These are phyloP conservation scores for Diadema setosum DNA, from an alignment of 35 echinoderm and acorn worm genomes.

Conservation along the genomic window DNA sequence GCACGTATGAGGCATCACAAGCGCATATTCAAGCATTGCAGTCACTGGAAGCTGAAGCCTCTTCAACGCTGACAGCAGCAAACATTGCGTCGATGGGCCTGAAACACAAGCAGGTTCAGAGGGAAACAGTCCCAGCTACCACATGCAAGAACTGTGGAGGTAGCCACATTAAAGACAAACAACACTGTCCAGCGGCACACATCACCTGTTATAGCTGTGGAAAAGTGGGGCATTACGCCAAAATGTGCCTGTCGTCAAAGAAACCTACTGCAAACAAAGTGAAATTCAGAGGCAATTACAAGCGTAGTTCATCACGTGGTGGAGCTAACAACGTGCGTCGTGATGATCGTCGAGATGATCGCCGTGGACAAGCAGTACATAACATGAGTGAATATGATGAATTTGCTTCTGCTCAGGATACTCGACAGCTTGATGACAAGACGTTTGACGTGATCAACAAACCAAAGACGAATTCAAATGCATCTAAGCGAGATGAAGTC, in stretches of 20 bases:
- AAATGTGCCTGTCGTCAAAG: too few species aligned
- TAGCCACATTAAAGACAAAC: neutral
- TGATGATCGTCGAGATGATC: too few species aligned
- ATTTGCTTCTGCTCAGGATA: neutral
- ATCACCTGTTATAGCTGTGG: too few species aligned
- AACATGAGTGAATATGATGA: neutral
- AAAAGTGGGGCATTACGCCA: too few species aligned
- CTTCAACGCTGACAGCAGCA: neutral
- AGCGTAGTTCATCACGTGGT: neutral
- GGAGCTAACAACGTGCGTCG: too few species aligned
- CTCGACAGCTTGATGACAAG: neutral
- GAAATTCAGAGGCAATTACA: neutral
- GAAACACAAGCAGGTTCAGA: too few species aligned
- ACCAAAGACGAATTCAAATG: neutral
- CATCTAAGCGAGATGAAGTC: neutral
- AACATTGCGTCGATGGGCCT: too few species aligned
- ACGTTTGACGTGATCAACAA: neutral
- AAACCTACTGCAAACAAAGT: neutral
- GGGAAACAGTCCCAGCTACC: neutral
- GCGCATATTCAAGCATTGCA: neutral
- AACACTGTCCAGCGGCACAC: too few species aligned
- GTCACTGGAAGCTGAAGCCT: neutral
- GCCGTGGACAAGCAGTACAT: neutral
- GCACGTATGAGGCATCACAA: neutral
- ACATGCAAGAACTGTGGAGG: slow-evolving; percentile 16